These are phyloP conservation scores for Smittia aterrima DNA, from an alignment of 2,888 invertebrate genomes.

Conservation along the genomic window DNA sequence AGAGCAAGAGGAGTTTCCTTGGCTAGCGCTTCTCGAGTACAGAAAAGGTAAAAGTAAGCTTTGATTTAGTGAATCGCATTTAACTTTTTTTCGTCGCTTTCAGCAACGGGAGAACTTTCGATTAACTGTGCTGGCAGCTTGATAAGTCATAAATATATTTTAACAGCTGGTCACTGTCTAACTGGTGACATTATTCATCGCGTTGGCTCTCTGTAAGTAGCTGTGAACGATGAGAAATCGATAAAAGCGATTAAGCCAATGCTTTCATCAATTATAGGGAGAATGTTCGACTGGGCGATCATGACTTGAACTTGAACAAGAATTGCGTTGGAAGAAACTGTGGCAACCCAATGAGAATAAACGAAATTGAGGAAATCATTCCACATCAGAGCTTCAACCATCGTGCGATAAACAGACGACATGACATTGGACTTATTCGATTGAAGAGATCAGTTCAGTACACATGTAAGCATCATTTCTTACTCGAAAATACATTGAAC, in stretches of 20 bases:
- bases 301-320: constrained; percentile 5
- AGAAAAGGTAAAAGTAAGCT: constrained; percentile 10
- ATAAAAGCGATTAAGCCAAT: background rate
- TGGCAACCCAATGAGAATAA: background rate
- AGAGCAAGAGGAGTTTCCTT: constrained; percentile 36
- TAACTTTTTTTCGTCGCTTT: background rate
- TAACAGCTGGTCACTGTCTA: constrained; percentile 31
- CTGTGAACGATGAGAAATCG: background rate
- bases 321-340: constrained; percentile 1
- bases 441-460: background rate
- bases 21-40: constrained; percentile 33
- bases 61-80: constrained; percentile 13
- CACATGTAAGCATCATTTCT: background rate
- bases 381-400: constrained; percentile 35
- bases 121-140: constrained; percentile 38
- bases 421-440: constrained; percentile 35
- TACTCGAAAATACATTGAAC: background rate
- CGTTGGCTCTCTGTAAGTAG: constrained; percentile 22
- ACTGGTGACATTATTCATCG: constrained; percentile 22
- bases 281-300: constrained; percentile 31
- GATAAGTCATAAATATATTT: constrained; percentile 34
- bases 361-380: constrained; percentile 34
- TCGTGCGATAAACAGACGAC: constrained; percentile 12
- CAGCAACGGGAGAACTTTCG: constrained; percentile 23
- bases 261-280: background rate